These are phyloP conservation scores for Meloe dianella DNA, from an alignment of 2,888 invertebrate genomes.

Conservation along the genomic window DNA sequence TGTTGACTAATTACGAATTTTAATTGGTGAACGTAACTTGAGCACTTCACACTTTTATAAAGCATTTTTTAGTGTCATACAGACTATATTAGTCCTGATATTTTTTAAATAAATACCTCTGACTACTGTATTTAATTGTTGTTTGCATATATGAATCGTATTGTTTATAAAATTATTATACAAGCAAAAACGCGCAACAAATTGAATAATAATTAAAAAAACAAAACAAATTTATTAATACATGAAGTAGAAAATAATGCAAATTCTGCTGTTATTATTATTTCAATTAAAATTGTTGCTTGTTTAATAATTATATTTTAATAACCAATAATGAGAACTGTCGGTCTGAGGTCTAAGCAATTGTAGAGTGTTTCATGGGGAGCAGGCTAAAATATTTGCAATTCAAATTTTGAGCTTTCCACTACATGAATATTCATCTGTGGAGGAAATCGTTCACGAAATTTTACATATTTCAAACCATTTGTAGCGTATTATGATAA, in stretches of 20 bases:
- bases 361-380: conserved; percentile 33
- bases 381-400: conserved; percentile 48
- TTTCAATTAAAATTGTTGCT: conserved; percentile 21
- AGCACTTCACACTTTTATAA: background rate
- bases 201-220: background rate
- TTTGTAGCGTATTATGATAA: conserved; percentile 32
- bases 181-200: background rate
- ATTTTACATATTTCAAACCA: conserved; percentile 50
- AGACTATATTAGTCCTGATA: background rate
- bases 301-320: conserved; percentile 49
- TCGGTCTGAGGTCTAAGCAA: conserved; percentile 44
- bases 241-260: background rate
- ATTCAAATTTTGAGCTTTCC: conserved; percentile 43
- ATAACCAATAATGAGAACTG: conserved; percentile 52
- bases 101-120: background rate
- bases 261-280: conserved; percentile 13
- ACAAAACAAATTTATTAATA: background rate
- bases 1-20: background rate
- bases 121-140: background rate
- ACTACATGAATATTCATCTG: conserved; percentile 51
- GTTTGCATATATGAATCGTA: background rate
- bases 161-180: background rate
- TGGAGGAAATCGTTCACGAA: conserved; percentile 47
- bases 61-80: background rate
- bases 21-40: background rate